Evolutionary conservation across 2,113 vertebrate genomes (phyloP).

Genomic region (Pagrus major): DNA sequence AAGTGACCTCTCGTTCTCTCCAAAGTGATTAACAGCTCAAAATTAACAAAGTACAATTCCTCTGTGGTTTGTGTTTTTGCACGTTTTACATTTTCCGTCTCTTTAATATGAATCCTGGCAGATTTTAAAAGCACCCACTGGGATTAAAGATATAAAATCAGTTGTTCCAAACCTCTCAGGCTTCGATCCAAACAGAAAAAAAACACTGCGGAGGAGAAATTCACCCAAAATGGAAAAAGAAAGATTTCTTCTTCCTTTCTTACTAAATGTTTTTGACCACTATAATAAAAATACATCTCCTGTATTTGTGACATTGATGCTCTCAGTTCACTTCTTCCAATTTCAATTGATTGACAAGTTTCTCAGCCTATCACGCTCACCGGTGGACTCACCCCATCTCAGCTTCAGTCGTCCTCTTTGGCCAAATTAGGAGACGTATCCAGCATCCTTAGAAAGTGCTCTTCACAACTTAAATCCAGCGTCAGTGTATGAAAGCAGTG

Average conservation of each 20-base stretch:
- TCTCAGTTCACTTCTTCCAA: neutral
- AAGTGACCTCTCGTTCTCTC: slow-evolving; percentile 19
- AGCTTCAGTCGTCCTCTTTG: neutral
- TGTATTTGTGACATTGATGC: neutral
- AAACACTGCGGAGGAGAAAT: neutral
- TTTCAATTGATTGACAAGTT: neutral
- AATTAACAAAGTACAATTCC: slow-evolving; percentile 42
- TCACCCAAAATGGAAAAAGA: neutral
- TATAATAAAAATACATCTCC: neutral
- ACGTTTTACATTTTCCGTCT: slow-evolving; percentile 1
- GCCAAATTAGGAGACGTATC: neutral
- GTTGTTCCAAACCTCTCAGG: slow-evolving; percentile 15
- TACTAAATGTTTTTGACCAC: neutral
- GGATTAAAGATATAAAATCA: slow-evolving; percentile 31
- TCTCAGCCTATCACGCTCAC: neutral
- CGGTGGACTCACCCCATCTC: neutral
- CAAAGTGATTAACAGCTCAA: slow-evolving; percentile 44
- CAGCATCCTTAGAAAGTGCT: neutral
- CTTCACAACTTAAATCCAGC: no score
- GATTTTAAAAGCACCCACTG: slow-evolving; percentile 36
- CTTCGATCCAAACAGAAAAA: slow-evolving; percentile 24
- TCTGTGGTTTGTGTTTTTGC: slow-evolving; percentile 29
- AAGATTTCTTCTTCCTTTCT: neutral
- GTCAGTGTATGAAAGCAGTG: no score
- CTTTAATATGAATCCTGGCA: slow-evolving; percentile 21